Percentiles rank a stretch among this genome's conserved stretches.
phyloP scores from a whole-genome alignment of 2,797 vertebrate species.

The Eremophila alpestris region DNA sequence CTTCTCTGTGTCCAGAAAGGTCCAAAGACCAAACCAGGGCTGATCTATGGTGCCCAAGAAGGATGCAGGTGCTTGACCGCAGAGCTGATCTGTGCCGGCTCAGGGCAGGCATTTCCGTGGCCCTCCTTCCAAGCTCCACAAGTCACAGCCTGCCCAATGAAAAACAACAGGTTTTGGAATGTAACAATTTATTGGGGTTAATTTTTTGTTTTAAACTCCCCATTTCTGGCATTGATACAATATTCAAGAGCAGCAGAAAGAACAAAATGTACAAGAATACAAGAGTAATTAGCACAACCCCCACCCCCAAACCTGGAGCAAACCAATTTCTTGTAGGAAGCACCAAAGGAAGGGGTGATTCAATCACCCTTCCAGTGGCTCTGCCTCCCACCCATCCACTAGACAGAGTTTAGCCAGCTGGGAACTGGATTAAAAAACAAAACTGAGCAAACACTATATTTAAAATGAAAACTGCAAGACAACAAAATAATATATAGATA shows the following conservation, averaged over 20 bases:
- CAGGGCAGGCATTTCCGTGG: background rate
- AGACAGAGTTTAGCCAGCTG: constrained; percentile 80
- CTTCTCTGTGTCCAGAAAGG: background rate
- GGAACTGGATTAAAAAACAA: constrained; percentile 74
- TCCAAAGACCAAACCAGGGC: background rate
- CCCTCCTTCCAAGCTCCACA: background rate
- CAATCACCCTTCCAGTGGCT: background rate
- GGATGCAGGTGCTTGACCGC: background rate
- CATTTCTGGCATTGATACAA: constrained; percentile 82
- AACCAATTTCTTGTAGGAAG: constrained; percentile 41
- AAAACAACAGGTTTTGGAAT: constrained; percentile 66
- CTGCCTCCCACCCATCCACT: constrained; percentile 41
- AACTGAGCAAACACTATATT: constrained; percentile 73
- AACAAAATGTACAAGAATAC: constrained; percentile 80
- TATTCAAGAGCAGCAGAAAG: constrained; percentile 82
- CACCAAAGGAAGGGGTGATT: constrained; percentile 25
- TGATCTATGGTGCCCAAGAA: rapidly evolving
- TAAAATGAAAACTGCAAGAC: constrained; percentile 75
- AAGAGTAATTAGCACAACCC: constrained; percentile 76
- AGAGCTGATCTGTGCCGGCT: background rate
- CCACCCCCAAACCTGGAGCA: constrained; percentile 71
- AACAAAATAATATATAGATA: constrained; percentile 74
- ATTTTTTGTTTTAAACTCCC: constrained; percentile 63
- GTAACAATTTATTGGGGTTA: constrained; percentile 82
- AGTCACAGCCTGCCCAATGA: background rate